Percentiles rank a stretch among this genome's conserved stretches.
These are phyloP conservation scores for Carapus acus DNA, from an alignment of 2,797 vertebrate species.

Conservation along the genomic window DNA sequence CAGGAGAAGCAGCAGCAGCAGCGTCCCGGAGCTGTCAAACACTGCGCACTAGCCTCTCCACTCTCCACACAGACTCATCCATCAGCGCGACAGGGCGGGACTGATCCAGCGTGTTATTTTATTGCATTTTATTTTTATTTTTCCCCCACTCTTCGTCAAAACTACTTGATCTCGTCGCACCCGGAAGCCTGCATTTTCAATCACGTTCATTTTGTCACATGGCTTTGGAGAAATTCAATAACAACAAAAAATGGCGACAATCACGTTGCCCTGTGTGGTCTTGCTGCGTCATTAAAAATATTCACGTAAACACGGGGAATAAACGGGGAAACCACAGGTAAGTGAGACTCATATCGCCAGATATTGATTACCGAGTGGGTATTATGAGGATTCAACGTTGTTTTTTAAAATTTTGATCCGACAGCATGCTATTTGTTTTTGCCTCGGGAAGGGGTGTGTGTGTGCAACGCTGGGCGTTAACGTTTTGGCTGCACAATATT, in stretches of 20 bases:
- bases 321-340: conserved; percentile 59
- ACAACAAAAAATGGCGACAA: conserved; percentile 98
- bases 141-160: too few species aligned
- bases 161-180: conserved; percentile 45
- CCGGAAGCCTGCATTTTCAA: conserved; percentile 70
- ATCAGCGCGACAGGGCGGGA: too few species aligned
- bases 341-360: conserved; percentile 41
- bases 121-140: too few species aligned
- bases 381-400: conserved; percentile 23
- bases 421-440: conserved; percentile 69
- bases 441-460: conserved; percentile 71
- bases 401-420: conserved; percentile 42
- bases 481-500: conserved; percentile 64
- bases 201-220: conserved; percentile 80
- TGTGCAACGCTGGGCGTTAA: conserved; percentile 75
- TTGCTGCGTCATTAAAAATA: conserved; percentile 92
- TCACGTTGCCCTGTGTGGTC: conserved; percentile 85
- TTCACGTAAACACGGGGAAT: conserved; percentile 74
- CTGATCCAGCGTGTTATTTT: too few species aligned
- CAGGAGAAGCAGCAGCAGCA: conserved; percentile 48
- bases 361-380: conserved; percentile 6
- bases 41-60: conserved; percentile 55
- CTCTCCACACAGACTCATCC: conserved; percentile 26
- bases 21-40: conserved; percentile 66
- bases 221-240: conserved; percentile 86